phyloP scores from a whole-genome alignment of 2,888 invertebrate genomes.

The Neuroscelio doddi region DNA sequence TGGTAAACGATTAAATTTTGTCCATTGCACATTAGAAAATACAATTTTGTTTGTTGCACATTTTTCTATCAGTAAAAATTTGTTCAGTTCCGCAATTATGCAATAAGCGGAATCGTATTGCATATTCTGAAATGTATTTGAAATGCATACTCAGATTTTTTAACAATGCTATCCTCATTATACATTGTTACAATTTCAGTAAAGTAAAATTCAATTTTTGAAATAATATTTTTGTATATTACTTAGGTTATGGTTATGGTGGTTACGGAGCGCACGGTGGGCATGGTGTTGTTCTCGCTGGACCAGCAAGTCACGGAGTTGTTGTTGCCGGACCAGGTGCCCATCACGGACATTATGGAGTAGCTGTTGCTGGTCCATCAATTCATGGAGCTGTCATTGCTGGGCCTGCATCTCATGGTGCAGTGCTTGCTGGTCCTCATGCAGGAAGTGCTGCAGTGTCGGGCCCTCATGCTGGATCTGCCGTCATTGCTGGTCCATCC shows the following conservation, averaged over 20 bases:
- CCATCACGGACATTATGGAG: conserved; percentile 32
- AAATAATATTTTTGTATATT: conserved; percentile 3
- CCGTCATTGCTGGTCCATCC: conserved; percentile 67
- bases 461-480: conserved; percentile 65
- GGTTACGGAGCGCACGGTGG: conserved; percentile 52
- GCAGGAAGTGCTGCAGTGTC: conserved; percentile 64
- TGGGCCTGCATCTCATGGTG: conserved; percentile 64
- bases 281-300: conserved; percentile 50
- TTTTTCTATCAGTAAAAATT: too few species aligned
- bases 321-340: conserved; percentile 38
- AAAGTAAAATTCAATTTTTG: conserved; percentile 1
- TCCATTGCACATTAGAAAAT: too few species aligned
- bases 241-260: conserved; percentile 47
- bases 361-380: conserved; percentile 48
- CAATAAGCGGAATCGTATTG: too few species aligned
- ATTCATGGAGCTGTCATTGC: conserved; percentile 58
- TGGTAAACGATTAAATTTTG: too few species aligned
- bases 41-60: too few species aligned
- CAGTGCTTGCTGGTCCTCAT: conserved; percentile 65
- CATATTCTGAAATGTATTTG: too few species aligned
- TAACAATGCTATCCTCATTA: neutral
- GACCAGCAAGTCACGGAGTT: conserved; percentile 45
- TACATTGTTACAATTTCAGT: neutral
- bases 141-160: too few species aligned
- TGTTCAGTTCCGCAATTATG: too few species aligned